phyloP scores from a whole-genome alignment of 2,888 invertebrate genomes.

The Brachyopa scutellaris region DNA sequence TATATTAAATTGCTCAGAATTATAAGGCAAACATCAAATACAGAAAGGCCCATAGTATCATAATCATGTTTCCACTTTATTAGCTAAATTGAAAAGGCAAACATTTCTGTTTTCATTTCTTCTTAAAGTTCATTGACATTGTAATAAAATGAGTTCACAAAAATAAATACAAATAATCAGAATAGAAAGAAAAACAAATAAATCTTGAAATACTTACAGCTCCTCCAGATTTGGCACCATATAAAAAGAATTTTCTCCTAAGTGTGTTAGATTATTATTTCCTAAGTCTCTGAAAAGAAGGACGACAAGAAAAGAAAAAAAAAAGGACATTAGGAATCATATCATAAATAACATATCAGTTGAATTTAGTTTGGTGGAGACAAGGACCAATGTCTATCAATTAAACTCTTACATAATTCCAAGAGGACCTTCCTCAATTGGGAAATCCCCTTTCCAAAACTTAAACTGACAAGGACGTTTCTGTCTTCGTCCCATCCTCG shows the following conservation, averaged over 20 bases:
- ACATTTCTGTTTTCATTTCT: not conserved
- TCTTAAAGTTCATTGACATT: not conserved
- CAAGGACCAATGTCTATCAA: too few relatives aligned
- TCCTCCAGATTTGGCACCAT: constrained; percentile 88
- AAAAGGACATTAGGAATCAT: constrained; percentile 17
- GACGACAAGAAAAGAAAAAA: constrained; percentile 33
- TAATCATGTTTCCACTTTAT: constrained; percentile 6
- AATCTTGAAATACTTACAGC: constrained; percentile 85
- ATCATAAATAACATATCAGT: constrained; percentile 27
- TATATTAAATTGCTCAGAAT: too few relatives aligned
- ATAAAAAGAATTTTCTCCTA: constrained; percentile 87
- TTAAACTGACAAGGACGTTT: constrained; percentile 30
- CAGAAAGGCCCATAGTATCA: not conserved
- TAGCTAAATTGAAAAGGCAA: constrained; percentile 5
- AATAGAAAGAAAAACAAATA: constrained; percentile 5
- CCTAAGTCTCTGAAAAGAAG: constrained; percentile 87
- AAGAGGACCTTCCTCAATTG: not conserved
- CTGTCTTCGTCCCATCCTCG: not conserved
- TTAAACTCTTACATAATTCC: constrained; percentile 5
- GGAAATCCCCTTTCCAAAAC: not conserved
- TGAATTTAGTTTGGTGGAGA: not conserved
- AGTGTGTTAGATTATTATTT: constrained; percentile 89
- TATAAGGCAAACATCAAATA: not conserved
- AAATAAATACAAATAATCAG: not conserved
- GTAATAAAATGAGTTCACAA: not conserved